Evolutionary conservation across 2,797 vertebrate genomes (phyloP).

Genomic region (Threskiornis aethiopicus): DNA sequence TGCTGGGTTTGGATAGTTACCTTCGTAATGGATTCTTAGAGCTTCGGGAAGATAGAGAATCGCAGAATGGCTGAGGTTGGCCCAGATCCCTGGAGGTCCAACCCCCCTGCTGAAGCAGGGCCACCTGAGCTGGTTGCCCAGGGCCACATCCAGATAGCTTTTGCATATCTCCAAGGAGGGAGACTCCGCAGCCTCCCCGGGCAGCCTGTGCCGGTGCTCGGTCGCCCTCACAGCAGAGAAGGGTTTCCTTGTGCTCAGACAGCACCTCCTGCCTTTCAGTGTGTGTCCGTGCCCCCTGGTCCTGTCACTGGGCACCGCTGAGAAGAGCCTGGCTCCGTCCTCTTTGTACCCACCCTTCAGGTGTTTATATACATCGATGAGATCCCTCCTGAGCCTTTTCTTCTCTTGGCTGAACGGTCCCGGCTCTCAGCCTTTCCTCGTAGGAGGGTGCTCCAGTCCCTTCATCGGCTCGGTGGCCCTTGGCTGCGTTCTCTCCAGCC

Average conservation of each 20-base stretch:
- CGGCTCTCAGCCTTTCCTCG: background rate
- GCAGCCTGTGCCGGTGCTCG: background rate
- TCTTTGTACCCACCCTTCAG: background rate
- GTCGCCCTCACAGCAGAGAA: background rate
- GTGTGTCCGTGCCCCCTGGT: background rate
- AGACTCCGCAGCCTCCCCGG: background rate
- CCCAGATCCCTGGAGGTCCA: background rate
- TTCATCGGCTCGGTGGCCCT: background rate
- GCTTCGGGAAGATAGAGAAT: background rate
- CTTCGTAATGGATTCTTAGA: background rate
- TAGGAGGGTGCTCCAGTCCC: background rate
- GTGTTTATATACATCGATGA: background rate
- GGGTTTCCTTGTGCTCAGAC: background rate
- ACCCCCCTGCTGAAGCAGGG: background rate
- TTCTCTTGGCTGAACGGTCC: background rate
- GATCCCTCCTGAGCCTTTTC: background rate
- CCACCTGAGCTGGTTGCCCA: fast-evolving
- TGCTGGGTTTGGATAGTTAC: background rate
- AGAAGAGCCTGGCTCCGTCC: background rate
- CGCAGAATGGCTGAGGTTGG: background rate
- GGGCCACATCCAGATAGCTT: background rate
- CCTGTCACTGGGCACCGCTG: background rate
- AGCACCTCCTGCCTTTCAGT: background rate
- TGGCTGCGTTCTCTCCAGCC: background rate
- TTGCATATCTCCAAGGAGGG: background rate